Evolutionary conservation across 2,797 vertebrate genomes (phyloP), one percentile per base, ranked within the genome.

Genomic region (Sebastes steindachneri): DNA sequence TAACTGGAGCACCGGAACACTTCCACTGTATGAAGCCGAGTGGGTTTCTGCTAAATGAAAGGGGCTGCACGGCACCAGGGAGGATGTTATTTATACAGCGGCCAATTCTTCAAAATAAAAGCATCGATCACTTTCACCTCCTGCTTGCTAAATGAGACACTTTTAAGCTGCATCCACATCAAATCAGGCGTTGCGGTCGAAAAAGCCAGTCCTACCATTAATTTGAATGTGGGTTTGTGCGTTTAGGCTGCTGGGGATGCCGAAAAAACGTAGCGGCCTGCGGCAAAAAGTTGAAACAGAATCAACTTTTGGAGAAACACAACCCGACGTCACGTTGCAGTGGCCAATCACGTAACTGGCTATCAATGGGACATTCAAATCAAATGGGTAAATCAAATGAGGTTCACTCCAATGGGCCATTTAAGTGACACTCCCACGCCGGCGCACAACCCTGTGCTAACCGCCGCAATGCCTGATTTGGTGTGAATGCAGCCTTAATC

Each of bases 41-140:
- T 3, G 23, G n/a, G 64, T 17, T 19, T 23, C 70, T 75, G 68
- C 65, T 77, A 33, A 79, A 80, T 68, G n/a, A 73, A 74, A 81
- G 69, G 75, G 59, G 55, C 35, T 23, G 45, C 54, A 17, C 4
- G 54, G 53, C 62, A 29, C 17, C 60, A 17, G 28, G 3, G 8
- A 66, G 25, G 29, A 53, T 8, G 3, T 53, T n/a, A 37, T 54
- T 53, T 4, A 68, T 29, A 15, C 21, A 35, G 25, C 1, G 7
- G 14, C 0, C 15, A 15, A 1, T 17, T 51, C 19, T 73, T 51
- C 23, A 28, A 28, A 69, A 55, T 54, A 64, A 65, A 68, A 33
- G 33, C 67, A 33, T 48, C 55, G 3, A 6, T 79, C 6, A 9
- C 11, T 59, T 62, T 23, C 21, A 21, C 11, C 10, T 45, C 15